Evolutionary conservation across 2,113 vertebrate genomes (phyloP).

Genomic region (Strix uralensis): DNA sequence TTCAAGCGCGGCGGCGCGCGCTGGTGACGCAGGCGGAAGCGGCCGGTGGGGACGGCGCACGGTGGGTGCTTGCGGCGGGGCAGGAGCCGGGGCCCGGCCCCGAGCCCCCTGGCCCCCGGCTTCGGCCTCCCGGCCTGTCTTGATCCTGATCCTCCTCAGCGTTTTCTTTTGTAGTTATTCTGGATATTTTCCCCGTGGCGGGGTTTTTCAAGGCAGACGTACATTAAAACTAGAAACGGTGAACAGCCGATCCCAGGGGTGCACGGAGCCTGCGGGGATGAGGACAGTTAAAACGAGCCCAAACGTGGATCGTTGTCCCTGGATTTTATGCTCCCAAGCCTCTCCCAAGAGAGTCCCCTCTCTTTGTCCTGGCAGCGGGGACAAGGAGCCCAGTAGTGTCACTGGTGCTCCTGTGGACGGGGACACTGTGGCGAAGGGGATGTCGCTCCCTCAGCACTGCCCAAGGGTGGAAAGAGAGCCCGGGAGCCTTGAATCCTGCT

Average conservation of each 20-base stretch:
- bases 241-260: background rate
- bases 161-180: background rate
- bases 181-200: background rate
- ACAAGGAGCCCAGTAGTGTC: background rate
- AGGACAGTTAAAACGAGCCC: background rate
- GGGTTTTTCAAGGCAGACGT: background rate
- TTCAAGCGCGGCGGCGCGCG: background rate
- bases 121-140: background rate
- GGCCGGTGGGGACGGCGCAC: background rate
- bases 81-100: background rate
- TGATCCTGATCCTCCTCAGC: background rate
- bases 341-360: too few species aligned
- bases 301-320: background rate
- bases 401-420: background rate
- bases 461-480: background rate
- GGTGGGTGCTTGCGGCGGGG: background rate
- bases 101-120: too few species aligned
- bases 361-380: background rate
- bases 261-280: background rate
- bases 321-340: background rate
- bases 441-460: background rate
- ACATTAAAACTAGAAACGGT: rapidly evolving
- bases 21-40: background rate
- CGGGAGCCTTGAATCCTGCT: background rate
- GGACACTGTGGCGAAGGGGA: background rate